Evolutionary conservation across 2,113 vertebrate genomes (phyloP).

Genomic region (Zosterops pallidus): DNA sequence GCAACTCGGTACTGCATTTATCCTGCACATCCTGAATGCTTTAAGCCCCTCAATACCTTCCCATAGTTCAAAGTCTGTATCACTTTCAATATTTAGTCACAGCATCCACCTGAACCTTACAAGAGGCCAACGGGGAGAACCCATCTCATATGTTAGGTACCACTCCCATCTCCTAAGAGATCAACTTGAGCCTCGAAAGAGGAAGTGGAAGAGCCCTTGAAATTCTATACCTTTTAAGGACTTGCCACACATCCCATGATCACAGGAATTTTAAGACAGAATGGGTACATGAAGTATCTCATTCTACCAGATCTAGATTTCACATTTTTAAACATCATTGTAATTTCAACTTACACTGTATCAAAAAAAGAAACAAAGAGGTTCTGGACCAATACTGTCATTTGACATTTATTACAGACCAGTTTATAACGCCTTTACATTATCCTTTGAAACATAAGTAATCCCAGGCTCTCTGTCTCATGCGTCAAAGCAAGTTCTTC

Average conservation of each 20-base stretch:
- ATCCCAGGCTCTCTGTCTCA: background rate
- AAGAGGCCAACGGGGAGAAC: fast-evolving
- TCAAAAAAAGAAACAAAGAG: background rate
- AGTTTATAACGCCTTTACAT: background rate
- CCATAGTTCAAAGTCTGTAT: fast-evolving
- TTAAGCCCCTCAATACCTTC: background rate
- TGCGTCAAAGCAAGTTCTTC: background rate
- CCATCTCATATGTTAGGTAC: fast-evolving
- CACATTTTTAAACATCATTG: background rate
- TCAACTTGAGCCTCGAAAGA: background rate
- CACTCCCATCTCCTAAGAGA: background rate
- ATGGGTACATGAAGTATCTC: background rate
- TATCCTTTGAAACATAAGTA: constrained; percentile 23
- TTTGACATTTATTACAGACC: background rate
- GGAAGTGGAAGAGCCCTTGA: background rate
- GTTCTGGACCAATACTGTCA: background rate
- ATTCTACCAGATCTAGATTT: background rate
- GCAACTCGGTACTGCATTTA: background rate
- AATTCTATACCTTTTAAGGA: background rate
- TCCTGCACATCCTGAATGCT: background rate
- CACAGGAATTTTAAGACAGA: background rate
- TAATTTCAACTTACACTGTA: background rate
- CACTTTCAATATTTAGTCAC: background rate
- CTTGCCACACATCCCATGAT: background rate
- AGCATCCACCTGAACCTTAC: background rate